phyloP scores from a whole-genome alignment of 2,888 invertebrate species.

The Priocnemis perturbator region DNA sequence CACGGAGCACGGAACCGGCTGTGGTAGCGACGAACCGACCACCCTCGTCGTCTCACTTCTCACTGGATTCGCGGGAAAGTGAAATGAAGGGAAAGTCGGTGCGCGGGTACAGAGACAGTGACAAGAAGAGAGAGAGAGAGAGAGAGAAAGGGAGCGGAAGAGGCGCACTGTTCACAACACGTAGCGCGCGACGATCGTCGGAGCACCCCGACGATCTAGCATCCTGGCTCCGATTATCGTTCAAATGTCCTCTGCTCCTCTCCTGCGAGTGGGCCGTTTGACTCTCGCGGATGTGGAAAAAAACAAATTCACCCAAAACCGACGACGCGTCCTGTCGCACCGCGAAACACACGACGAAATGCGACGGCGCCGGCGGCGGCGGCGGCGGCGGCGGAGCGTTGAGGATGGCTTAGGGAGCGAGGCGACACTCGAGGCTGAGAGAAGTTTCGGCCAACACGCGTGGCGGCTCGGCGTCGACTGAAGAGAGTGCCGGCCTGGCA shows the following conservation, averaged over 20 bases:
- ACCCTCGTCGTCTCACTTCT: too few species aligned
- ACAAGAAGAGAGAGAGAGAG: too few species aligned
- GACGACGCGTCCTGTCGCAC: neutral
- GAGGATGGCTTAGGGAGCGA: slow-evolving; percentile 1
- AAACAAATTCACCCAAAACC: neutral
- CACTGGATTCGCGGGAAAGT: neutral
- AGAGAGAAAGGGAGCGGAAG: neutral
- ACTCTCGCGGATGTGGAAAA: too few species aligned
- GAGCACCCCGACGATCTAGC: slow-evolving; percentile 40
- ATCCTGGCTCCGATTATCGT: slow-evolving; percentile 28
- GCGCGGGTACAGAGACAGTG: neutral
- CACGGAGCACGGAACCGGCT: too few species aligned
- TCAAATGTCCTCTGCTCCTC: neutral
- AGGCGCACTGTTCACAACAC: slow-evolving; percentile 32
- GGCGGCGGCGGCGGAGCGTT: too few species aligned
- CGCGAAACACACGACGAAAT: neutral
- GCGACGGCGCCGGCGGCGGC: too few species aligned
- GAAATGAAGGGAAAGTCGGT: neutral
- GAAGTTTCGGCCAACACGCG: slow-evolving; percentile 48
- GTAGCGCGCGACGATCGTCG: slow-evolving; percentile 28
- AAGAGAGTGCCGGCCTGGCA: slow-evolving; percentile 37
- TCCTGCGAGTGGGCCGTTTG: neutral
- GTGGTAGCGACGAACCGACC: too few species aligned
- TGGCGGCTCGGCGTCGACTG: slow-evolving; percentile 61
- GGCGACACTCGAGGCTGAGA: slow-evolving; percentile 12